Evolutionary conservation across 1,140 invertebrate genomes (phyloP), one percentile per base, ranked within the genome.

Genomic region (Trichonephila clavipes): DNA sequence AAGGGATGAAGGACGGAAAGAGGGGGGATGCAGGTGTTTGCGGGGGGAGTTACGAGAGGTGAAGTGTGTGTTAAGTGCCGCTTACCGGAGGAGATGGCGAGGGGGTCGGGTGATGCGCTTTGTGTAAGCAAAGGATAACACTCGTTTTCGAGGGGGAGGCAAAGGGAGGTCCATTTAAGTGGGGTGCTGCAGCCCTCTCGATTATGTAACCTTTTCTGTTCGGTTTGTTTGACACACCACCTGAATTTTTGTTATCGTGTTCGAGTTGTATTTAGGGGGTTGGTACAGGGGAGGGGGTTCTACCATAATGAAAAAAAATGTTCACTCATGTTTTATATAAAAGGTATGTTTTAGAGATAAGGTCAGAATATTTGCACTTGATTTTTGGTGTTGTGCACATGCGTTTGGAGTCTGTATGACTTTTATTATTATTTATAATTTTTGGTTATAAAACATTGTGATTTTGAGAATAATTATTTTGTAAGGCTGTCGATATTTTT

Each of bases 121-220:
- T n/a, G 64, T n/a, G 64, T 85, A n/a, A 85, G 44, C 82, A 85
- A 58, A 59, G 44, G 82, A 24, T 85, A 58, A 59, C 82, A 83
- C 18, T 51, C 58, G 21, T 58, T 51, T 85, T 82, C 18, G n/a
- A 28, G 82, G 44, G 82, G 51, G 19, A 85, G 28, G n/a, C 19
- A 19, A 18, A n/a, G 82, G 5, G 24, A 24, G 8, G 82, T 14
- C 14, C n/a, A 28, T 66, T 66, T n/a, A 66, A 66, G 64, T n/a
- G 64, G 64, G 64, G n/a, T n/a, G 64, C 18, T n/a, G 21, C 64
- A 10, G 64, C 21, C n/a, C n/a, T 66, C 19, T 81, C 24, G 40
- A 18, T 81, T 81, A 34, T 18, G 24, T 81, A 34, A 34, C 40
- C 77, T 40, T 82, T 40, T 10, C 18, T 8, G 14, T 82, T 40